Base-by-base conservation (phyloP, 2,888 invertebrate genomes). In the Venusia cambrica region DNA sequence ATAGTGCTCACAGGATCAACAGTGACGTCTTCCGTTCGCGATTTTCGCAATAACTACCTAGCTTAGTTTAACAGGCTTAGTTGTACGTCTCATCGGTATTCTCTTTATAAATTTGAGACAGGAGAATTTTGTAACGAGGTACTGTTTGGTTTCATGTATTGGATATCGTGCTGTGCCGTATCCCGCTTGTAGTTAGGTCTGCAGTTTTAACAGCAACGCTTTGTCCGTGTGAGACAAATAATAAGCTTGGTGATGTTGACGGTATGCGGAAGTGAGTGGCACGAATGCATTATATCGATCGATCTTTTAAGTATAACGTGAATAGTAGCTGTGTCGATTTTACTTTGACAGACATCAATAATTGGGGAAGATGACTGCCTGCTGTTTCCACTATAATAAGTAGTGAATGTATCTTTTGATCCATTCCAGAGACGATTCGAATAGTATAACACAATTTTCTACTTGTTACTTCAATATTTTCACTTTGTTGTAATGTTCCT, bases 91-190 rank as follows among this genome's bases (percentile, higher is more conserved):
- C 57, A 46, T 50, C 56, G 54, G 57, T 59, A 60, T 62, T 62
- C 56, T 38, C 37, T 43, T 57, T 58, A 54, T 61, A 58, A 26
- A 45, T 58, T n/a, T 59, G 32, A 58, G 54, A 55, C 60, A 61
- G 65, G 63, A 64, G 63, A 51, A 61, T 61, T 54, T 60, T 65
- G 65, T 62, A 51, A 54, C 58, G 76, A 83, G 83, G 83, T 83
- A 83, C 66, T 53, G 62, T 74, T 69, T 66, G 67, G 69, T 73
- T 72, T 75, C 58, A 64, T 79, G 75, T 83, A 71, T 83, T 84
- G 84, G 83, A 74, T 84, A 79, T 81, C 77, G 75, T 75, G 69
- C 64, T 75, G 71, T 77, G 75, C 24, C 35, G 27, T 40, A 35
- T 36, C 60, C 55, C 62, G 79, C 79, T 80, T 78, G 79, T 80